Conservation (phyloP, 2,888 invertebrate species). For the Melieria omissa region DNA sequence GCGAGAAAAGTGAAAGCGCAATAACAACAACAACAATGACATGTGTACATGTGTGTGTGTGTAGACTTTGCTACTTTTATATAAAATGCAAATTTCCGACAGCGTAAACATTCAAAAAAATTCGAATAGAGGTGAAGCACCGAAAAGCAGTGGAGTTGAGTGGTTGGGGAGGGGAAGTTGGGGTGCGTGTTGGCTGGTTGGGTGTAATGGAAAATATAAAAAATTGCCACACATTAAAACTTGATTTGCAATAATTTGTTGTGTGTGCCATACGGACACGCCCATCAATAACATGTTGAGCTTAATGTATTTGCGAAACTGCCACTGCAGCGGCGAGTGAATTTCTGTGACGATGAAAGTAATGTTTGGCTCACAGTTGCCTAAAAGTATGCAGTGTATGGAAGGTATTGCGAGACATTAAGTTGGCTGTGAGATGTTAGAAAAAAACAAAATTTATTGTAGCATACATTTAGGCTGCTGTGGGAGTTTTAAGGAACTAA, state of each 20-base stretch:
- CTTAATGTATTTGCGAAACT: too few relatives aligned
- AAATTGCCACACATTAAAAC: slow-evolving; percentile 43
- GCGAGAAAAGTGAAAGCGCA: slow-evolving; percentile 7
- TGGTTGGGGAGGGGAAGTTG: not conserved
- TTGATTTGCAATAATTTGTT: slow-evolving; percentile 44
- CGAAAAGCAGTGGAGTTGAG: not conserved
- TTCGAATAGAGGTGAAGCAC: slow-evolving; percentile 1
- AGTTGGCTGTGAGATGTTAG: too few relatives aligned
- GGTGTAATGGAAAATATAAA: slow-evolving; percentile 15
- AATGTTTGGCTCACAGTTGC: too few relatives aligned
- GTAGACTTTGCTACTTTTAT: slow-evolving; percentile 9
- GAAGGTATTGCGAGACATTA: too few relatives aligned
- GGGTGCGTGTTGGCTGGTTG: not conserved
- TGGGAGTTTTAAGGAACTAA: too few relatives aligned
- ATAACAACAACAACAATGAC: not conserved
- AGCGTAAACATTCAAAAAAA: slow-evolving; percentile 15
- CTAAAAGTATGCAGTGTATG: too few relatives aligned
- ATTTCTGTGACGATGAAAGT: too few relatives aligned
- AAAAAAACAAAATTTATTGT: too few relatives aligned
- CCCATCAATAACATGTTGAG: slow-evolving; percentile 41
- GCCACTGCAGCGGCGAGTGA: too few relatives aligned
- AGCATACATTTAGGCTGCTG: too few relatives aligned
- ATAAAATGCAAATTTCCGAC: slow-evolving; percentile 23
- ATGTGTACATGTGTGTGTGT: too few relatives aligned
- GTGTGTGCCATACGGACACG: slow-evolving; percentile 35